These are phyloP conservation scores for Drosophila albomicans DNA, from an alignment of 1,140 invertebrate species.

Conservation along the genomic window DNA sequence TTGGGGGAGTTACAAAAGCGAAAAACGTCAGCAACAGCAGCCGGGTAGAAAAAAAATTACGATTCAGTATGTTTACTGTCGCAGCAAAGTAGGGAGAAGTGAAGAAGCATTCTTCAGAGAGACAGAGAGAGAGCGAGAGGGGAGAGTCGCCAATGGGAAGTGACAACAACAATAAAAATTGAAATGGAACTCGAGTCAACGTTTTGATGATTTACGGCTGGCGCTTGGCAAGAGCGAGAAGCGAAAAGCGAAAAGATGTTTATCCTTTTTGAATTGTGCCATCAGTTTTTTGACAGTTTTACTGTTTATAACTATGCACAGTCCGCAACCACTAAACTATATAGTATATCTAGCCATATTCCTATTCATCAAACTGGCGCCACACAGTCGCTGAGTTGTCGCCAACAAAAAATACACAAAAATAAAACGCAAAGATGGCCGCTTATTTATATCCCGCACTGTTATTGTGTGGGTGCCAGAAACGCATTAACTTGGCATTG, in stretches of 20 bases:
- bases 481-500: conserved; percentile 67
- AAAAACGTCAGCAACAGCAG: conserved; percentile 71
- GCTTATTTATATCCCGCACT: conserved; percentile 76
- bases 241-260: conserved; percentile 54
- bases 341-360: conserved; percentile 8
- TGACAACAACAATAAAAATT: conserved; percentile 52
- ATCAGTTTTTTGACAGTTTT: conserved; percentile 77
- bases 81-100: conserved; percentile 65
- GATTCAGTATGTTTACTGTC: conserved; percentile 81
- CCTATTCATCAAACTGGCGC: conserved; percentile 64
- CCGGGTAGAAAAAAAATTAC: conserved; percentile 63
- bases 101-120: conserved; percentile 12
- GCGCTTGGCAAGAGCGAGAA: conserved; percentile 23
- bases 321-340: conserved; percentile 1
- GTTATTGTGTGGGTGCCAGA: conserved; percentile 27
- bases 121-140: not conserved
- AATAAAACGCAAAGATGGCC: conserved; percentile 51
- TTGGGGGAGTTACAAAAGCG: conserved; percentile 49
- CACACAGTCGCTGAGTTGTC: conserved; percentile 43
- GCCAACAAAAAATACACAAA: not conserved
- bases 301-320: conserved; percentile 74
- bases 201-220: conserved; percentile 49
- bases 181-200: conserved; percentile 49
- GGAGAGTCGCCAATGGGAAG: conserved; percentile 8
- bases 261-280: conserved; percentile 69